Evolutionary conservation across 2,113 vertebrate species (phyloP).

Genomic region (Abramis brama): DNA sequence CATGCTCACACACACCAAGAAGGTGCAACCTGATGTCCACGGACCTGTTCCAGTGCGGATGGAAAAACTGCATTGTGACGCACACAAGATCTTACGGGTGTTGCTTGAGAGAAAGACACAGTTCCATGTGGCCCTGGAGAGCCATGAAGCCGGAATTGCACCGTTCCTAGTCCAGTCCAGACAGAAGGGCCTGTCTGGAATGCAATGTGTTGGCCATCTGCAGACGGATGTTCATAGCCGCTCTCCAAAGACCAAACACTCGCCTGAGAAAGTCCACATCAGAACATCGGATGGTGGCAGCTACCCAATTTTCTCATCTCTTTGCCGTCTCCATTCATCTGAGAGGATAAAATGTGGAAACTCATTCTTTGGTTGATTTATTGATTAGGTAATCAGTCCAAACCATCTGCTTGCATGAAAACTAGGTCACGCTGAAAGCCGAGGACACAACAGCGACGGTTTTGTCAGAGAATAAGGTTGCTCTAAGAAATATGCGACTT

Average conservation of each 20-base stretch:
- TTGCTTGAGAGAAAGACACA: constrained; percentile 38
- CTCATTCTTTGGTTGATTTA: constrained; percentile 33
- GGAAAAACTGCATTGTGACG: constrained; percentile 53
- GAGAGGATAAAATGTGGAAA: constrained; percentile 21
- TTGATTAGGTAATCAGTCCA: constrained; percentile 27
- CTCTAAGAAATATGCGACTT: constrained; percentile 29
- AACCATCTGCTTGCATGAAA: constrained; percentile 15
- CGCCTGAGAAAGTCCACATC: constrained; percentile 19
- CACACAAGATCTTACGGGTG: constrained; percentile 48
- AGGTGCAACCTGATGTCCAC: constrained; percentile 33
- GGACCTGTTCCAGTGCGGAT: constrained; percentile 51
- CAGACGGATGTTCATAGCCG: constrained; percentile 61
- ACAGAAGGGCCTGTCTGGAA: constrained; percentile 72
- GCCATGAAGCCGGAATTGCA: constrained; percentile 54
- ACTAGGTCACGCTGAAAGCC: neutral
- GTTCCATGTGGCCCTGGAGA: constrained; percentile 61
- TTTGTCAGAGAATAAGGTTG: constrained; percentile 12
- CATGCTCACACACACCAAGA: constrained; percentile 28
- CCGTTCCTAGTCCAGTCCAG: constrained; percentile 56
- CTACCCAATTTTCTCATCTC: constrained; percentile 27
- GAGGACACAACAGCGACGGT: neutral
- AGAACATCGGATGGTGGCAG: constrained; percentile 25
- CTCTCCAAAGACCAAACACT: constrained; percentile 34
- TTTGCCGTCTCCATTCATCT: neutral
- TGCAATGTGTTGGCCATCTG: constrained; percentile 78